Evolutionary conservation across 2,797 vertebrate species (phyloP), one percentile per base, ranked within the genome.

Genomic region (Poeciliopsis infans): DNA sequence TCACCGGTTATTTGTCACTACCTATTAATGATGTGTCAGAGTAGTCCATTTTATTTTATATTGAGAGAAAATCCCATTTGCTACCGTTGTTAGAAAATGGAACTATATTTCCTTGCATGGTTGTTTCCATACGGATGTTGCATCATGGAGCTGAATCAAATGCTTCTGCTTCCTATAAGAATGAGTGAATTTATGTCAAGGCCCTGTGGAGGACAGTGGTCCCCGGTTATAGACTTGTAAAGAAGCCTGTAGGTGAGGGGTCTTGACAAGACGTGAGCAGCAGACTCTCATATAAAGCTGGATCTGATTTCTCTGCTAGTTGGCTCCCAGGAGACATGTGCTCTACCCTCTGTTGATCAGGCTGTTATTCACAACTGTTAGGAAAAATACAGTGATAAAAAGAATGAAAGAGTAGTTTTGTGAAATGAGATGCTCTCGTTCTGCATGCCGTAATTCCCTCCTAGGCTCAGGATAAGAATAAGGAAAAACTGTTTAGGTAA

Each of bases 281-380:
- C 92, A 94, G 91, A 84, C 86, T 93, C 91, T 94, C 92, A 92
- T 94, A 93, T 95, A 95, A 94, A 95, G 93, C 91, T 91, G 91
- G 88, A 94, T 95, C 91, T 90, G 96, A 97, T 97, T 97, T 97
- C 95, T 96, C 95, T 95, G 96, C 96, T 97, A 96, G 96, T 96
- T 97, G 95, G 95, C 94, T 97, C 97, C 96, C 97, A 81, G 79
- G 97, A 96, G 97, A 95, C 94, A 93, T 36, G 91, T 88, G 89
- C 80, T 93, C 95, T 96, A 95, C 93, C 95, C 94, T 94, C 92
- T 83, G 90, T 92, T 93, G 91, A 93, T 94, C 91, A 92, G 83
- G 86, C 85, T 87, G 82, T 78, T 81, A 95, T 93, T 95, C 96
- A 93, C 95, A 95, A 96, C 95, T 96, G 95, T 96, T 96, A 94